Conservation (phyloP, 2,888 invertebrate species). For the Coenonympha glycerion region DNA sequence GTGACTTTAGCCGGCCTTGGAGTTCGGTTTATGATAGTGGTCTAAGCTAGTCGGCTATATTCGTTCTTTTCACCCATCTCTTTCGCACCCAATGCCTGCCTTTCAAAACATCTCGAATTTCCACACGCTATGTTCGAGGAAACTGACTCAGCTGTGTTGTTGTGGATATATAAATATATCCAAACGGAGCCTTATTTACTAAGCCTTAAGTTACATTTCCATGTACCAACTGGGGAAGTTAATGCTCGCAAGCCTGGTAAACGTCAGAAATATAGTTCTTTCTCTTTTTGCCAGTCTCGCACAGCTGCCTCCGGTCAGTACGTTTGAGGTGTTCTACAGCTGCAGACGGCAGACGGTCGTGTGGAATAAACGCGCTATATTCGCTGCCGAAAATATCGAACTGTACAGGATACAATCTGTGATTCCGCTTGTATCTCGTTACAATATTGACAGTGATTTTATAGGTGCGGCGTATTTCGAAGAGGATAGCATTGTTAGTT, state of each 20-base stretch:
- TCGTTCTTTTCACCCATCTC: constrained; percentile 48
- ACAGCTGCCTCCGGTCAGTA: constrained; percentile 68
- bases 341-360: constrained; percentile 56
- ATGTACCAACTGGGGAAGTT: constrained; percentile 33
- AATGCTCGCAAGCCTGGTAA: constrained; percentile 40
- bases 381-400: constrained; percentile 54
- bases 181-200: constrained; percentile 45
- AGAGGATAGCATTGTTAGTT: not conserved
- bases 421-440: constrained; percentile 9
- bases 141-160: constrained; percentile 62
- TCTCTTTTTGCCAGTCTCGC: constrained; percentile 66
- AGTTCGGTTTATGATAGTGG: constrained; percentile 56
- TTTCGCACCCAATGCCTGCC: constrained; percentile 58
- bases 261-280: constrained; percentile 60
- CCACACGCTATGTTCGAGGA: constrained; percentile 61
- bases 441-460: constrained; percentile 17
- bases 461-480: constrained; percentile 10
- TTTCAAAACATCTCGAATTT: constrained; percentile 61
- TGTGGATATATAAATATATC: constrained; percentile 21
- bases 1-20: constrained; percentile 71
- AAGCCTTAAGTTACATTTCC: constrained; percentile 37
- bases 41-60: constrained; percentile 43
- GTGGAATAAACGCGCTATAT: constrained; percentile 40
- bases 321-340: constrained; percentile 57
- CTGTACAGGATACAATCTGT: constrained; percentile 39